Base-by-base conservation (phyloP, 2,888 invertebrate genomes). In the Catocala nupta region DNA sequence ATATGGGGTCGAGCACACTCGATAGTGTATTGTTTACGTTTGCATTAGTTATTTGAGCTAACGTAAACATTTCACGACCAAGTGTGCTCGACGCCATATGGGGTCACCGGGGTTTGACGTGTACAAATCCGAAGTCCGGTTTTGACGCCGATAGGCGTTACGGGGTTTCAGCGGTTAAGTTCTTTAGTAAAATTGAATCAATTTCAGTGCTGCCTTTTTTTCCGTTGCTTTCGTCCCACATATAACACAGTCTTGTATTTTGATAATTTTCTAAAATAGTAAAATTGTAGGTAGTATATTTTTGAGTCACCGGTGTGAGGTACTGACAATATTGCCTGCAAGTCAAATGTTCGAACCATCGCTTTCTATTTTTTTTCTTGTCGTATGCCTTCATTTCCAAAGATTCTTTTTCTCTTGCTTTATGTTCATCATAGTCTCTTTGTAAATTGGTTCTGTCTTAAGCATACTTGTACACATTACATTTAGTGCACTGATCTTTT, bases 381-480 rank as follows among this genome's bases (percentile, higher is more conserved):
- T 36, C 36, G 5, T 36, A 16, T 16, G 16, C 16, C 2, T 16
- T 16, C 16, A 16, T 55, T 55, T 64, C 56, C 63, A 64, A 59
- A 39, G 34, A 43, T 51, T 59, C 55, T 12, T 55, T 53, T 64
- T 64, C 58, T 25, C 55, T 25, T 55, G 44, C 25, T 50, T 50
- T 50, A 33, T 50, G 50, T 25, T 25, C 50, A 50, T 50, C 34
- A 50, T 50, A 50, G 0, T 50, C 50, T 9, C 11, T 33, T 33
- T 50, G 50, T 50, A 50, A 50, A 33, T 25, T 7, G 25, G 50
- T 10, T 55, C 34, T 55, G 51, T 55, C 44, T 13, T 45, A n/a
- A 16, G 59, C 33, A 16, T 51, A 51, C 39, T 56, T 64, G 55
- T 64, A 64, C 64, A 64, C 59, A 52, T 64, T 64, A 59, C 64